Conservation (phyloP, 2,113 vertebrate species). For the Crotalus tigris region DNA sequence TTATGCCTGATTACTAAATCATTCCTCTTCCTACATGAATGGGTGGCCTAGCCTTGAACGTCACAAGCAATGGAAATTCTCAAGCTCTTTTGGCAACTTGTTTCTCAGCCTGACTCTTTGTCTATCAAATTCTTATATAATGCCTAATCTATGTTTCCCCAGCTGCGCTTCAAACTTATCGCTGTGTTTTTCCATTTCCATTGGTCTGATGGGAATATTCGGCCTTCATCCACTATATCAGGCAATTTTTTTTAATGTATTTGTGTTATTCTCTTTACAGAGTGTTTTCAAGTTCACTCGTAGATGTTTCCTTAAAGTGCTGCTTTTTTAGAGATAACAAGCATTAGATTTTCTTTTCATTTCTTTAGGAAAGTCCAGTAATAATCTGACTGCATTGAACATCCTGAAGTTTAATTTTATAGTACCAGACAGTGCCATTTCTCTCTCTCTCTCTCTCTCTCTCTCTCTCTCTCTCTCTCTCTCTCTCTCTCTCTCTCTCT, state of each 20-base stretch:
- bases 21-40: constrained; percentile 44
- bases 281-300: not conserved
- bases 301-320: not conserved
- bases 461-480: not conserved
- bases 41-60: constrained; percentile 49
- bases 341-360: not conserved
- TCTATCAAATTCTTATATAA: constrained; percentile 37
- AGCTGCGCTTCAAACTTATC: constrained; percentile 16
- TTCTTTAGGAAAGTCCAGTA: not conserved
- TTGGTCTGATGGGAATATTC: constrained; percentile 2
- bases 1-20: constrained; percentile 43
- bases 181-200: constrained; percentile 11
- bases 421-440: not conserved
- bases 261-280: not conserved
- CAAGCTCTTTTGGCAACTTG: constrained; percentile 37
- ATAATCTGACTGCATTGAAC: not conserved
- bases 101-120: constrained; percentile 7
- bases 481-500: not conserved
- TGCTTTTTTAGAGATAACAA: not conserved
- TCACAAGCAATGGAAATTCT: constrained; percentile 37
- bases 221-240: constrained; percentile 3
- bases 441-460: not conserved
- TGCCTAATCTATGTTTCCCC: constrained; percentile 31
- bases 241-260: not conserved
- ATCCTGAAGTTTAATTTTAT: not conserved